Evolutionary conservation across 2,113 vertebrate genomes (phyloP).

Genomic region (Salvelinus fontinalis): DNA sequence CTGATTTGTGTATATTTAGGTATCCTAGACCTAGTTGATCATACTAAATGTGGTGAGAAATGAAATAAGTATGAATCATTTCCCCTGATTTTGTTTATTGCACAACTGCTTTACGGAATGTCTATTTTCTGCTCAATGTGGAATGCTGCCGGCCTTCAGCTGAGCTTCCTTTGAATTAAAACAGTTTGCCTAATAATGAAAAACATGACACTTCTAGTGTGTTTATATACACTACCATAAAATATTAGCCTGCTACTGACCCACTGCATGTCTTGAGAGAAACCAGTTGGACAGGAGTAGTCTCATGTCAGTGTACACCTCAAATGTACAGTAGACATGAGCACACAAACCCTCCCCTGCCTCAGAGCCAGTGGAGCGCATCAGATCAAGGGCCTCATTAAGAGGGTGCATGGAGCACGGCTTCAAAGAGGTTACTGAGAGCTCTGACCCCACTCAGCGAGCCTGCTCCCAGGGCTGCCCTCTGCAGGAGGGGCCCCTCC

Average conservation of each 20-base stretch:
- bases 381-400: not conserved
- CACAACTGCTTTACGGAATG: not conserved
- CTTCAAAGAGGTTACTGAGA: not conserved
- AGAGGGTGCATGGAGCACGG: not conserved
- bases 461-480: not conserved
- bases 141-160: not conserved
- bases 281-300: too few species aligned
- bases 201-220: too few species aligned
- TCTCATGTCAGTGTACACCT: too few species aligned
- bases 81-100: not conserved
- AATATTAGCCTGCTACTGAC: too few species aligned
- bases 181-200: too few species aligned
- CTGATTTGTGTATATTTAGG: not conserved
- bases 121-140: not conserved
- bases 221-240: too few species aligned
- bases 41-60: not conserved
- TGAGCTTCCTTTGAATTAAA: slow-evolving; percentile 19
- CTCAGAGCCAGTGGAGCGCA: not conserved
- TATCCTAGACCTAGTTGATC: not conserved
- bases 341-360: not conserved
- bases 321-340: not conserved
- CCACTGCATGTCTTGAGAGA: too few species aligned
- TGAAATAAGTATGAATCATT: not conserved
- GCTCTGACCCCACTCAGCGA: not conserved
- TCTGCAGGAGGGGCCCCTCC: too few species aligned